These are phyloP conservation scores for Scaptomyza polygonia DNA, from an alignment of 2,888 invertebrate species.

Conservation along the genomic window DNA sequence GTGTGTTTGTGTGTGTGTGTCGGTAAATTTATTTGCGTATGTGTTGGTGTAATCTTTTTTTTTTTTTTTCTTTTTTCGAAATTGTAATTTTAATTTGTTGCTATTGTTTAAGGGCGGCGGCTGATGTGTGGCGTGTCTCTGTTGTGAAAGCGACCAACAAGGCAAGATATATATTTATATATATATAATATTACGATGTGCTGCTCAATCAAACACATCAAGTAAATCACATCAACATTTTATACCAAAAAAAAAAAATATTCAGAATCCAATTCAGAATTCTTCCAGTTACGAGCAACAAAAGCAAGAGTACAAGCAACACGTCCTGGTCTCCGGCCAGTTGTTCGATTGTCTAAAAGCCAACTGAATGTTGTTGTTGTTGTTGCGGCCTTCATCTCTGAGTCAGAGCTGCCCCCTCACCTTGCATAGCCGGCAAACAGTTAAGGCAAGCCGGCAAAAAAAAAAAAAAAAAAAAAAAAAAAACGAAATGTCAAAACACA, in stretches of 20 bases:
- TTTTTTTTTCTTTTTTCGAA: constrained; percentile 37
- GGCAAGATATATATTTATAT: background rate
- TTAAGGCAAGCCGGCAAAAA: constrained; percentile 42
- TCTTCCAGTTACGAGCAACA: background rate
- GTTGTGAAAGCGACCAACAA: background rate
- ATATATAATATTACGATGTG: background rate
- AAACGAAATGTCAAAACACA: constrained; percentile 38
- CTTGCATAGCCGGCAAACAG: constrained; percentile 29
- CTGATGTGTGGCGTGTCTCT: constrained; percentile 1
- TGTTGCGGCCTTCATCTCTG: constrained; percentile 5
- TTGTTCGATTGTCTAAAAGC: constrained; percentile 23
- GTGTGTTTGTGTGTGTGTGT: constrained; percentile 16
- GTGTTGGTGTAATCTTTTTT: constrained; percentile 28
- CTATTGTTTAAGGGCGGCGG: constrained; percentile 34
- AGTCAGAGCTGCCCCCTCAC: constrained; percentile 9
- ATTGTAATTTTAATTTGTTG: constrained; percentile 62
- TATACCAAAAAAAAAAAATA: no score
- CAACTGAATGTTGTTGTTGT: constrained; percentile 44
- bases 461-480: constrained; percentile 13
- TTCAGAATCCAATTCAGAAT: constrained; percentile 5
- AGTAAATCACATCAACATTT: constrained; percentile 41
- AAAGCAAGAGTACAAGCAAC: constrained; percentile 36
- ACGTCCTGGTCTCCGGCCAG: constrained; percentile 33
- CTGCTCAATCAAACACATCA: constrained; percentile 17
- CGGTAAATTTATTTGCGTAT: constrained; percentile 5